Evolutionary conservation across 2,797 vertebrate species (phyloP), one percentile per base, ranked within the genome.

Genomic region (Tenualosa thibaudeaui): DNA sequence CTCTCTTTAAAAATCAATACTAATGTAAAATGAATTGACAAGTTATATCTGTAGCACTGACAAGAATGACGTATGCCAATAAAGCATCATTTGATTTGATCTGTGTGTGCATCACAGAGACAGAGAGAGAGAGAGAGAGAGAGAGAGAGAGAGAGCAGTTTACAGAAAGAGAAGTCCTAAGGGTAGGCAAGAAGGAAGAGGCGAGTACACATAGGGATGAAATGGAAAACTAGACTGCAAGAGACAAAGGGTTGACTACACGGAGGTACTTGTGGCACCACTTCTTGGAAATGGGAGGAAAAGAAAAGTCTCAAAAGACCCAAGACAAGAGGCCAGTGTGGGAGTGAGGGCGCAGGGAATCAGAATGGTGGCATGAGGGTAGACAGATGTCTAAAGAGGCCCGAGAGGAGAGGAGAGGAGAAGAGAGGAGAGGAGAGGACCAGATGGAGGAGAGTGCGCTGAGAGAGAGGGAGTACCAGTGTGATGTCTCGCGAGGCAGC

Each of bases 401-500:
- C 10, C 1, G 62, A 26, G 78, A 81, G 43, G 9, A n/a, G 60
- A 65, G 58, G 58, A 19, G 58, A 6, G 22, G 7, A 68, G 62
- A 5, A n/a, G n/a, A 22, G n/a, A 65, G 60, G 17, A 17, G 26
- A 5, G 60, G n/a, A 22, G n/a, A 65, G 60, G 17, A 17, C 12
- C 24, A 31, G 31, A 7, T 4, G 54, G 40, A 22, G 37, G 62
- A 56, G 13, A 31, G 2, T 68, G 81, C 81, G 49, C 13, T 86
- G 81, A 43, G 60, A 50, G 81, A 68, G 49, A 50, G 81, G 53
- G 53, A 58, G 49, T 89, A 99, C 98, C 97, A 99, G 92, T 65
- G 98, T 99, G 93, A 99, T 99, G 92, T 99, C 98, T 88, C 98
- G 94, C 12, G 98, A 99, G 87, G 98, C 98, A 83, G 98, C 98